phyloP scores from a whole-genome alignment of 92 coral and sea anemone genomes.

The Zoanthus gigantus region DNA sequence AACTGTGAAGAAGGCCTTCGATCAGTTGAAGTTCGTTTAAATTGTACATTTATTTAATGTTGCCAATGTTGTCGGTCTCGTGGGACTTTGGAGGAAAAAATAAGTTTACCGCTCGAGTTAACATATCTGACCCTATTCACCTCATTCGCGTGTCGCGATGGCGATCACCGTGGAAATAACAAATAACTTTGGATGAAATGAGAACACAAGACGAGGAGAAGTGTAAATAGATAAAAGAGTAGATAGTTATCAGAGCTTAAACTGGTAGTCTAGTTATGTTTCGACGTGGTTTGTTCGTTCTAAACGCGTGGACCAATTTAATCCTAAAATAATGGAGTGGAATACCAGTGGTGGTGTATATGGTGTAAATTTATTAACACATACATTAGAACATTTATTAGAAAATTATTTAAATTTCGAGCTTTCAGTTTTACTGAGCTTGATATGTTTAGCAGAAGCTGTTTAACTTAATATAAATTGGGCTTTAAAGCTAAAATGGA shows the following conservation, averaged over 20 bases:
- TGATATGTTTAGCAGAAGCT: slow-evolving; percentile 22
- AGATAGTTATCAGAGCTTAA: slow-evolving; percentile 28
- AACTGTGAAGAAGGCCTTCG: neutral
- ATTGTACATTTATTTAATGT: slow-evolving; percentile 8
- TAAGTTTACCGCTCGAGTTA: slow-evolving; percentile 31
- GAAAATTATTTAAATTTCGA: slow-evolving; percentile 27
- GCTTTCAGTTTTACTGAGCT: slow-evolving; percentile 33
- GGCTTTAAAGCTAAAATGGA: slow-evolving; percentile 7
- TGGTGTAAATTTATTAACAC: slow-evolving; percentile 37
- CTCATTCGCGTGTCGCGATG: slow-evolving; percentile 33
- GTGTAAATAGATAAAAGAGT: slow-evolving; percentile 26
- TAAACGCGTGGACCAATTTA: slow-evolving; percentile 45
- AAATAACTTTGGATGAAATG: neutral
- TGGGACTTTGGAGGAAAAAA: slow-evolving; percentile 7
- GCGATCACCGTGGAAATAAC: slow-evolving; percentile 35
- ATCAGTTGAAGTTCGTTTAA: neutral
- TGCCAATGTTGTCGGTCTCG: slow-evolving; percentile 14
- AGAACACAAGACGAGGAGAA: neutral
- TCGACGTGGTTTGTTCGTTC: slow-evolving; percentile 40
- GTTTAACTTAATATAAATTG: slow-evolving; percentile 22
- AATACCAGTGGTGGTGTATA: slow-evolving; percentile 20
- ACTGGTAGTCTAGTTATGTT: slow-evolving; percentile 1
- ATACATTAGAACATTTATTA: slow-evolving; percentile 32
- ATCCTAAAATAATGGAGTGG: slow-evolving; percentile 25
- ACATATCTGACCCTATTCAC: slow-evolving; percentile 22